Percentiles rank a stretch among this genome's conserved stretches.
These are phyloP conservation scores for Gymnogyps californianus DNA, from an alignment of 2,113 vertebrate genomes.

Conservation along the genomic window DNA sequence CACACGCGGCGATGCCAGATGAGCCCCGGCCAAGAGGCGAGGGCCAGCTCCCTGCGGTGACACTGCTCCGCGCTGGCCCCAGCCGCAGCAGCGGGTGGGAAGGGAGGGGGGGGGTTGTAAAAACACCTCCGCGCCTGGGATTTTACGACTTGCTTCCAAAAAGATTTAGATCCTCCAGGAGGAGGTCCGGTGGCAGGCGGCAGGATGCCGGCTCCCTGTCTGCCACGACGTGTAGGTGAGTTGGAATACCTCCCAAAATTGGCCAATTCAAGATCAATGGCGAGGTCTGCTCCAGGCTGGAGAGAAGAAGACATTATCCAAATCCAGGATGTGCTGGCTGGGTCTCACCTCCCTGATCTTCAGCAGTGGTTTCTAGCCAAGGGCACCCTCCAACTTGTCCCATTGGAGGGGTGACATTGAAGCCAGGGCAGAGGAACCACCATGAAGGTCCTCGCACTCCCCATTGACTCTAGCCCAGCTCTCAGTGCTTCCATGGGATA, in stretches of 20 bases:
- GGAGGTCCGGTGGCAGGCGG: background rate
- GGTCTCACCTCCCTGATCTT: background rate
- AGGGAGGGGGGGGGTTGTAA: background rate
- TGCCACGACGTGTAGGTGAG: rapidly evolving
- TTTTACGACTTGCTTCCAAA: background rate
- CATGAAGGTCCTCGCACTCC: rapidly evolving
- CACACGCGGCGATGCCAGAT: background rate
- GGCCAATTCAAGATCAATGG: background rate
- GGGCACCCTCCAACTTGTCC: background rate
- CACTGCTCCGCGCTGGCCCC: background rate
- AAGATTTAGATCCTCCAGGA: background rate
- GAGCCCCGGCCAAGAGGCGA: background rate
- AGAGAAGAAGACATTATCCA: background rate
- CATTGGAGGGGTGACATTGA: background rate
- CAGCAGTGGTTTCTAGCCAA: background rate
- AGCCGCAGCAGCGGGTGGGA: background rate
- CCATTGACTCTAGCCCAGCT: background rate
- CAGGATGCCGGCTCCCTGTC: background rate
- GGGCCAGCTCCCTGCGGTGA: background rate
- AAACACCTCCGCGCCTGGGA: background rate
- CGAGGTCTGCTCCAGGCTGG: background rate
- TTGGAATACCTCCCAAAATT: background rate
- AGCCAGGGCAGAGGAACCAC: background rate
- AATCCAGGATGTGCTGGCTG: background rate
- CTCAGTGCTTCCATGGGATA: background rate